Conservation (phyloP, 2,888 invertebrate genomes). For the Venusia cambrica region DNA sequence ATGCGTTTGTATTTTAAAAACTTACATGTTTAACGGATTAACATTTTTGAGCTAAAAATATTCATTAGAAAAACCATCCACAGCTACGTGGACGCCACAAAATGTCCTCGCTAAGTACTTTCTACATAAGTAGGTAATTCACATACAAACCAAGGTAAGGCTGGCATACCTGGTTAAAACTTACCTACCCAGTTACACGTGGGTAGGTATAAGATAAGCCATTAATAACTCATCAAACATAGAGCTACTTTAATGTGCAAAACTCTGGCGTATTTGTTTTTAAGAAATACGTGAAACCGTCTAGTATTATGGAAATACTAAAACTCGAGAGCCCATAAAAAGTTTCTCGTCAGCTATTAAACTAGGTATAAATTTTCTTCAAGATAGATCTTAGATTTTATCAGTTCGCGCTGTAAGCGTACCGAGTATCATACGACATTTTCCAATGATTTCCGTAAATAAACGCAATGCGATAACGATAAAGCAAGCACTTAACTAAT, state of each 20-base stretch:
- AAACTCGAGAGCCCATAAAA: conserved; percentile 16
- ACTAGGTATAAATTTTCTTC: conserved; percentile 20
- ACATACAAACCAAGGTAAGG: conserved; percentile 10
- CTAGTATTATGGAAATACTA: conserved; percentile 20
- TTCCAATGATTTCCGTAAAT: conserved; percentile 11
- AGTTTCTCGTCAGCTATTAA: conserved; percentile 18
- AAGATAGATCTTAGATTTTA: conserved; percentile 19
- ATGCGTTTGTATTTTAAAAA: too few relatives aligned
- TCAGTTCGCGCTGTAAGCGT: conserved; percentile 12
- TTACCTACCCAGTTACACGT: conserved; percentile 10
- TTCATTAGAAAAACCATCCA: too few relatives aligned
- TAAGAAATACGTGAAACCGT: too few relatives aligned
- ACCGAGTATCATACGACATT: conserved; percentile 4
- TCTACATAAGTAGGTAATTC: too few relatives aligned
- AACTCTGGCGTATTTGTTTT: too few relatives aligned
- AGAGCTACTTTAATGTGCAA: conserved; percentile 3
- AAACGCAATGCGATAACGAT: conserved; percentile 8
- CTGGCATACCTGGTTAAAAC: conserved; percentile 6
- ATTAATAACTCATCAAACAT: conserved; percentile 10
- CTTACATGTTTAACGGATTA: too few relatives aligned
- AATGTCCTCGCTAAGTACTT: too few relatives aligned
- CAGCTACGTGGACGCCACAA: too few relatives aligned
- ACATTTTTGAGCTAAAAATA: too few relatives aligned
- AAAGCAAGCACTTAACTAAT: conserved; percentile 10
- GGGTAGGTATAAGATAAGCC: too few relatives aligned